Evolutionary conservation across 2,113 vertebrate genomes (phyloP).

Genomic region (Siniperca knerii): DNA sequence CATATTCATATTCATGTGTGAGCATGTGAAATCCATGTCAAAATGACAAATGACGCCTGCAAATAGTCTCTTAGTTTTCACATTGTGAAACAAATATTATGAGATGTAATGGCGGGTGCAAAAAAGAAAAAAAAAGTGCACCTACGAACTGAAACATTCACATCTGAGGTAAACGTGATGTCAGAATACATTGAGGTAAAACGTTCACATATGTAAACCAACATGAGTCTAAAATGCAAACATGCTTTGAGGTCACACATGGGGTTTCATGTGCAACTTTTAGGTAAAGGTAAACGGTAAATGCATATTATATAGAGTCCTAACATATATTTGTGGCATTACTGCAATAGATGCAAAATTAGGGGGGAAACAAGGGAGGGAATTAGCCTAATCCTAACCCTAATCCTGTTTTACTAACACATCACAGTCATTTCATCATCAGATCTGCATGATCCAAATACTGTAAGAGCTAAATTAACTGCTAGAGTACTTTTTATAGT

Average conservation of each 20-base stretch:
- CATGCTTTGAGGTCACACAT: neutral
- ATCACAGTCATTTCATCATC: neutral
- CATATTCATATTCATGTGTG: neutral
- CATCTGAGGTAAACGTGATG: conserved; percentile 23
- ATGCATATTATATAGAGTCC: conserved; percentile 4
- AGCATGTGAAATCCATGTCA: neutral
- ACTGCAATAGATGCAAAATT: neutral
- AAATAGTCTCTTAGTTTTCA: neutral
- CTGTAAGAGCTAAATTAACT: neutral
- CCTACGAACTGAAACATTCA: neutral
- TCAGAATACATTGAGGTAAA: conserved; percentile 32
- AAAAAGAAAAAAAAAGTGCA: neutral
- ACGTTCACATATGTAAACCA: conserved; percentile 28
- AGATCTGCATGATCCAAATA: neutral
- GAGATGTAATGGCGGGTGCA: neutral
- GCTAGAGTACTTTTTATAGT: neutral
- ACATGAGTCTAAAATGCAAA: neutral
- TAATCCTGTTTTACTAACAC: neutral
- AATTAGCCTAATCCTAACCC: neutral
- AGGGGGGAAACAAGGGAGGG: too few relatives aligned
- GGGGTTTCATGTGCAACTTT: neutral
- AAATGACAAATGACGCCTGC: neutral
- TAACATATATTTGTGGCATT: neutral
- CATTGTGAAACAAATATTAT: neutral
- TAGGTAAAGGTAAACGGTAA: neutral